Conservation (phyloP, 1,140 invertebrate species). For the Eupristina koningsbergeri region DNA sequence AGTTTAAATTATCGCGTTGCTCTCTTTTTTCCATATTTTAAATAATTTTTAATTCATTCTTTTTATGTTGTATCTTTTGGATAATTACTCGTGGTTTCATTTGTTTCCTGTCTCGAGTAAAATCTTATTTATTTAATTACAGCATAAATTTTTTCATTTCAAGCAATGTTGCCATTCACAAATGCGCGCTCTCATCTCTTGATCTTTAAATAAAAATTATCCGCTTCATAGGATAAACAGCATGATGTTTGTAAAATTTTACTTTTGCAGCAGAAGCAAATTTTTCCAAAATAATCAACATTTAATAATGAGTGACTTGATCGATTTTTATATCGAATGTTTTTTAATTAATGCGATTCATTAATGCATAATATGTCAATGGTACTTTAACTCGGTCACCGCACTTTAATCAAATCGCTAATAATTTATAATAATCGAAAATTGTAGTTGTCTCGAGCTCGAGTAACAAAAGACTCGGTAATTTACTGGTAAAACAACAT, state of each 20-base stretch:
- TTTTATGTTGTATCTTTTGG: background rate
- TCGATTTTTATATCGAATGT: too few species aligned
- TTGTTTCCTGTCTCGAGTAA: background rate
- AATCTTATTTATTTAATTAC: constrained; percentile 20
- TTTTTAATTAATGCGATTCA: too few species aligned
- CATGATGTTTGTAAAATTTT: background rate
- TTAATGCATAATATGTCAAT: too few species aligned
- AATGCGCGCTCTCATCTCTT: background rate
- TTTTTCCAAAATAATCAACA: background rate
- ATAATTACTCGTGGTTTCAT: background rate
- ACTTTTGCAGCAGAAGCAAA: background rate
- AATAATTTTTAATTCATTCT: background rate
- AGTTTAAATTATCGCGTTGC: background rate
- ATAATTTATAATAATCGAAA: too few species aligned
- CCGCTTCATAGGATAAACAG: background rate
- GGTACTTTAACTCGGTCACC: too few species aligned
- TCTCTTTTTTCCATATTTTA: background rate
- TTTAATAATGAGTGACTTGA: too few species aligned
- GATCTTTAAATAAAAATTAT: constrained; percentile 4
- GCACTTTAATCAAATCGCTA: too few species aligned
- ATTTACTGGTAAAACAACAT: too few species aligned
- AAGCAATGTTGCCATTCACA: background rate
- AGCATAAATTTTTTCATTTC: background rate
- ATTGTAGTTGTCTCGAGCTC: too few species aligned
- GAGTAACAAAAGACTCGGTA: too few species aligned